phyloP scores from a whole-genome alignment of 2,113 vertebrate genomes.

The Lepus americanus region DNA sequence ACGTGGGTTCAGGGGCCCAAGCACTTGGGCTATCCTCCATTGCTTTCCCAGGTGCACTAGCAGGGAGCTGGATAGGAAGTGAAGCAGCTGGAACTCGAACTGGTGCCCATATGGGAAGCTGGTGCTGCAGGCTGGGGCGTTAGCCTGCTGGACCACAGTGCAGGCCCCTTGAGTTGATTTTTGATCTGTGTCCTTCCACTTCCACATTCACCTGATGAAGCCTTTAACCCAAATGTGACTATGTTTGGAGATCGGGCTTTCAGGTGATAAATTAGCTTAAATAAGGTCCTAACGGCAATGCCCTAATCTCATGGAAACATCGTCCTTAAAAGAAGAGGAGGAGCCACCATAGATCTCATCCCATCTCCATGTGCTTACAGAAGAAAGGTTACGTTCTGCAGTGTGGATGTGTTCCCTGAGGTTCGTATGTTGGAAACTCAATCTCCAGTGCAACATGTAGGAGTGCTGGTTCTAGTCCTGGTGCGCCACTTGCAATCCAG shows the following conservation, averaged over 20 bases:
- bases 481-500: too few species aligned
- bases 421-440: neutral
- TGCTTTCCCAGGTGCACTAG: too few species aligned
- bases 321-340: neutral
- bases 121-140: too few species aligned
- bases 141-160: too few species aligned
- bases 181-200: neutral
- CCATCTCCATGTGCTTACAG: neutral
- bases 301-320: neutral
- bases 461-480: too few species aligned
- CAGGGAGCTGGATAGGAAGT: too few species aligned
- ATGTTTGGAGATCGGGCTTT: neutral
- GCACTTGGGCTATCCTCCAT: too few species aligned
- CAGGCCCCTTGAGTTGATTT: neutral
- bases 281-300: neutral
- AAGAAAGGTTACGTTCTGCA: neutral
- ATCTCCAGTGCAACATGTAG: neutral
- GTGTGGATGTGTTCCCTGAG: too few species aligned
- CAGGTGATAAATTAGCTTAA: neutral
- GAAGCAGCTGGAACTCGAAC: too few species aligned
- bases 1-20: too few species aligned
- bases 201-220: neutral
- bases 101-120: too few species aligned
- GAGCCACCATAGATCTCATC: neutral
- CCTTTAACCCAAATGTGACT: neutral